Conservation (phyloP, 2,797 vertebrate genomes). For the Eutrigla gurnardus region DNA sequence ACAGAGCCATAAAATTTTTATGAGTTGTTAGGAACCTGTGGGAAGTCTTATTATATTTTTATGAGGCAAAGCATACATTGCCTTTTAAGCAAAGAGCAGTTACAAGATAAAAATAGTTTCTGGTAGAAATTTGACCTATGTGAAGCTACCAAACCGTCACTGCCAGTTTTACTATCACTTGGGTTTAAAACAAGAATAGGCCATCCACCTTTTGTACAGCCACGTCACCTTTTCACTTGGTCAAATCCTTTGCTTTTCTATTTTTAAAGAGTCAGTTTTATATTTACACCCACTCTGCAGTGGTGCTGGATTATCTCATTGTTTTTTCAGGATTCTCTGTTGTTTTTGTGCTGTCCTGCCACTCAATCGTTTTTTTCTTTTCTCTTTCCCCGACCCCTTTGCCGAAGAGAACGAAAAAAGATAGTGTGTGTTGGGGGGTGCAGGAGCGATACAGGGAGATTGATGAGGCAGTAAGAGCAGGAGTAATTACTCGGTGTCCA, state of each 20-base stretch:
- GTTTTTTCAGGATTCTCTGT: constrained; percentile 50
- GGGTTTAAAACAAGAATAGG: constrained; percentile 16
- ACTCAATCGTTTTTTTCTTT: constrained; percentile 71
- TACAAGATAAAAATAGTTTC: constrained; percentile 39
- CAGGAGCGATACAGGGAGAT: constrained; percentile 86
- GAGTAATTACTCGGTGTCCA: constrained; percentile 90
- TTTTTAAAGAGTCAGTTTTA: constrained; percentile 18
- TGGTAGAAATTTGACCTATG: constrained; percentile 4
- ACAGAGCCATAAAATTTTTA: constrained; percentile 77
- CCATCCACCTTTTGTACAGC: constrained; percentile 7
- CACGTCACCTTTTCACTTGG: constrained; percentile 1
- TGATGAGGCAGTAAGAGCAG: constrained; percentile 90
- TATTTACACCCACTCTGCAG: constrained; percentile 19
- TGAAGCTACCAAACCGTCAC: constrained; percentile 18
- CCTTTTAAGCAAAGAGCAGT: constrained; percentile 50
- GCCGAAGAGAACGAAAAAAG: constrained; percentile 79
- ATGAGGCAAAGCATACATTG: constrained; percentile 60
- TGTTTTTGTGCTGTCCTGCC: constrained; percentile 76
- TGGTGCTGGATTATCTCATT: constrained; percentile 51
- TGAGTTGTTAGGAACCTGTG: constrained; percentile 77
- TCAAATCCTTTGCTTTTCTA: background rate
- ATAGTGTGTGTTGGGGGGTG: constrained; percentile 55
- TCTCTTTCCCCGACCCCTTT: constrained; percentile 46
- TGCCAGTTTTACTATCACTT: constrained; percentile 16
- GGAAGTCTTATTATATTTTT: constrained; percentile 70